Conservation (phyloP, 2,888 invertebrate species). For the Syritta pipiens region DNA sequence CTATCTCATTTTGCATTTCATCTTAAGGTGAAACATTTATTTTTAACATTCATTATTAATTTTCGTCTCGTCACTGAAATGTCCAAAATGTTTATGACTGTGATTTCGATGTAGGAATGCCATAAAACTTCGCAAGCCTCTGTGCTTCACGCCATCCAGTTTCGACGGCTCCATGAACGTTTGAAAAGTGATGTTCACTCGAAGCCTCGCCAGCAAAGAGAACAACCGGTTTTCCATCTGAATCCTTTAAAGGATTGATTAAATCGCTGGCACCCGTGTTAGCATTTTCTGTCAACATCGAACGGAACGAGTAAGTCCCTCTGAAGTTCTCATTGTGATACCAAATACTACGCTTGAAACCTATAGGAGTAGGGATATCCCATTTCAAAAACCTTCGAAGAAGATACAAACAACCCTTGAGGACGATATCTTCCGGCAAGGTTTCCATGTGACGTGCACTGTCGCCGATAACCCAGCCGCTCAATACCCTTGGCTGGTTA, state of each 20-base stretch:
- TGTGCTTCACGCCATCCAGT: slow-evolving; percentile 87
- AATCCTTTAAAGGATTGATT: slow-evolving; percentile 77
- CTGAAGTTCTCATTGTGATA: slow-evolving; percentile 82
- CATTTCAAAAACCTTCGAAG: slow-evolving; percentile 76
- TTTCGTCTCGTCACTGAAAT: not conserved
- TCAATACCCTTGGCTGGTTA: slow-evolving; percentile 82
- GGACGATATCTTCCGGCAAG: slow-evolving; percentile 80
- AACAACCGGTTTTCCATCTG: slow-evolving; percentile 80
- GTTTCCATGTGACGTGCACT: slow-evolving; percentile 83
- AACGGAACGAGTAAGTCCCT: slow-evolving; percentile 85
- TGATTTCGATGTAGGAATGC: slow-evolving; percentile 68
- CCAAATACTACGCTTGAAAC: slow-evolving; percentile 82
- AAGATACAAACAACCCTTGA: slow-evolving; percentile 75
- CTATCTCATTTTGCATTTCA: too few relatives aligned
- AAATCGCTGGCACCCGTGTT: slow-evolving; percentile 81
- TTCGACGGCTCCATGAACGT: slow-evolving; percentile 87
- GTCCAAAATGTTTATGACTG: slow-evolving; percentile 73
- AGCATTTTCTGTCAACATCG: slow-evolving; percentile 81
- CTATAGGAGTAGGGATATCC: slow-evolving; percentile 75
- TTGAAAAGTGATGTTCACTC: slow-evolving; percentile 83
- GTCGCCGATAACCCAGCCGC: slow-evolving; percentile 86
- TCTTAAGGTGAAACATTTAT: not conserved
- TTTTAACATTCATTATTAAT: too few relatives aligned
- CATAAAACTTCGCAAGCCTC: slow-evolving; percentile 79
- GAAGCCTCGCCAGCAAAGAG: slow-evolving; percentile 87